Conservation (phyloP, 2,888 invertebrate genomes). For the Metacarcinus magister region DNA sequence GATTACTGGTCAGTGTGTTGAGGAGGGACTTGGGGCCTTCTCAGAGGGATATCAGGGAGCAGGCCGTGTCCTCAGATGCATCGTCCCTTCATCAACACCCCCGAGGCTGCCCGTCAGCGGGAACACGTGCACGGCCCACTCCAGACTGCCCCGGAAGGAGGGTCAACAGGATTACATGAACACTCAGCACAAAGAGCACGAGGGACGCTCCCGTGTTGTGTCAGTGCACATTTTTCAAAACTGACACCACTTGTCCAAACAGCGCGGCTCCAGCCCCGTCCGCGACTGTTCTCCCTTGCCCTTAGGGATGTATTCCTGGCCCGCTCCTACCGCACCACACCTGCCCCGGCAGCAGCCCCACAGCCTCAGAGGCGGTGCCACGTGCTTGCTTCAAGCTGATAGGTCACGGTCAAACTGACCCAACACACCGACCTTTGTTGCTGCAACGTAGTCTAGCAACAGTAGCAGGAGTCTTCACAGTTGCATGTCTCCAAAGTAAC, state of each 20-base stretch:
- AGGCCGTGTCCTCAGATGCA: not conserved
- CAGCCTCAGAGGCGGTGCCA: not conserved
- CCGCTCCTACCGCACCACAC: not conserved
- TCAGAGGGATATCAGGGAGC: not conserved
- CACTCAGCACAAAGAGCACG: not conserved
- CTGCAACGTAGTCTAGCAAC: not conserved
- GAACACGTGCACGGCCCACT: not conserved
- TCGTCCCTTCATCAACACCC: not conserved
- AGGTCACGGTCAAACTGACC: not conserved
- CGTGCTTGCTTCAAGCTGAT: constrained; percentile 6
- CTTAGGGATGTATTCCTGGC: not conserved
- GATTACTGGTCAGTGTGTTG: constrained; percentile 37
- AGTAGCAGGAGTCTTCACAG: not conserved
- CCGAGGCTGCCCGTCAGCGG: not conserved
- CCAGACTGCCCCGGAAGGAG: not conserved
- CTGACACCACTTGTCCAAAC: constrained; percentile 37
- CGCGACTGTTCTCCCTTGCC: not conserved
- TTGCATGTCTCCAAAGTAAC: not conserved
- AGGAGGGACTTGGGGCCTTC: not conserved
- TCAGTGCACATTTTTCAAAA: constrained; percentile 47
- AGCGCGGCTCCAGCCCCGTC: not conserved
- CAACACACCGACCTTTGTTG: not conserved
- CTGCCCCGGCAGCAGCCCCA: not conserved
- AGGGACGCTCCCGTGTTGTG: not conserved
- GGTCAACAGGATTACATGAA: constrained; percentile 26